These are phyloP conservation scores for Eupristina koningsbergeri DNA, from an alignment of 1,140 invertebrate species.

Conservation along the genomic window DNA sequence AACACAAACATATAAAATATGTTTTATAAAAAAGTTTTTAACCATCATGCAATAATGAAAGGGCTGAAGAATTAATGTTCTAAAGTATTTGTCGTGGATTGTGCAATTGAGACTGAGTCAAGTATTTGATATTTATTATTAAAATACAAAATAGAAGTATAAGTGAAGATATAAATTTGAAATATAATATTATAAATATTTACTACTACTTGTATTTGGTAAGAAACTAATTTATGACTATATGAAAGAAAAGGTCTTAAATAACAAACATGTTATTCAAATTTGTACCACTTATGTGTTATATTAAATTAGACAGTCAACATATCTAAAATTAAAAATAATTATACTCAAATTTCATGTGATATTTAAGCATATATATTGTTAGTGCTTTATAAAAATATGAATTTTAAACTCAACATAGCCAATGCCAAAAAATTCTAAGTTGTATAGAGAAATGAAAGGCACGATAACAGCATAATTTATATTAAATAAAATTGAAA, in stretches of 20 bases:
- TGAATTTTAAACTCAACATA: constrained; percentile 16
- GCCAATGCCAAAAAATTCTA: constrained; percentile 21
- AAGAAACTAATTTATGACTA: constrained; percentile 21
- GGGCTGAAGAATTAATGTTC: constrained; percentile 44
- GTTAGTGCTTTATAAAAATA: constrained; percentile 24
- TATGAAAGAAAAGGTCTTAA: constrained; percentile 14
- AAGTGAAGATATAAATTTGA: constrained; percentile 4
- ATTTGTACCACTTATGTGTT: constrained; percentile 32
- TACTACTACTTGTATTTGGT: constrained; percentile 2
- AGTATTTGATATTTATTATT: constrained; percentile 42
- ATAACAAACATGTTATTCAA: constrained; percentile 42
- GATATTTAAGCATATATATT: constrained; percentile 39
- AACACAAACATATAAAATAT: constrained; percentile 74
- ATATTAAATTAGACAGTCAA: constrained; percentile 19
- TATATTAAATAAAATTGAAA: constrained; percentile 16
- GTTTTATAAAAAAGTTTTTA: too few relatives aligned
- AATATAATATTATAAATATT: not conserved
- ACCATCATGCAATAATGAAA: constrained; percentile 11
- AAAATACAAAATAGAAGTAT: not conserved
- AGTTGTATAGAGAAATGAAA: constrained; percentile 29
- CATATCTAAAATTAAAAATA: constrained; percentile 30
- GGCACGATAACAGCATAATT: not conserved
- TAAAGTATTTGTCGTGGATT: constrained; percentile 40
- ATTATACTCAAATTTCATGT: constrained; percentile 40
- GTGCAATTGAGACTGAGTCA: constrained; percentile 42